Conservation (phyloP, 2,797 vertebrate genomes). For the Sparus aurata region DNA sequence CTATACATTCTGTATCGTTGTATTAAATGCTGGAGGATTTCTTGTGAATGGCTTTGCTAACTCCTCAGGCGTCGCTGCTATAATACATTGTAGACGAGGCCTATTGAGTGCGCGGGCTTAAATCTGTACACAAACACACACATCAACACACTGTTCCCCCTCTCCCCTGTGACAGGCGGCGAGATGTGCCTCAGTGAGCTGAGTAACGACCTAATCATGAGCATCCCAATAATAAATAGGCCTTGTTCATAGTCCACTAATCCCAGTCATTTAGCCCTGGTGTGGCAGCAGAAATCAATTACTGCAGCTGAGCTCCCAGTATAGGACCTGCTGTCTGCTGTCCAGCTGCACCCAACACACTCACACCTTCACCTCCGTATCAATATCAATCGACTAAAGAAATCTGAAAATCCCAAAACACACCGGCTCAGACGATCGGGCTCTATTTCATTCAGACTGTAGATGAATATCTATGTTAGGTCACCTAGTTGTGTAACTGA, state of each 20-base stretch:
- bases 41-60: constrained; percentile 33
- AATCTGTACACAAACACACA: constrained; percentile 49
- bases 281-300: constrained; percentile 78
- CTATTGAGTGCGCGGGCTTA: constrained; percentile 48
- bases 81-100: constrained; percentile 35
- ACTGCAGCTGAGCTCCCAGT: constrained; percentile 67
- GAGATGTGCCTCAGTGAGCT: constrained; percentile 72
- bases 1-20: constrained; percentile 27
- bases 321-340: constrained; percentile 30
- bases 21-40: constrained; percentile 42
- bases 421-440: background rate
- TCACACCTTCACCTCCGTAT: constrained; percentile 17
- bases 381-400: background rate
- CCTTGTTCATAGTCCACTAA: constrained; percentile 80
- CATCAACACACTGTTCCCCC: constrained; percentile 3
- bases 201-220: constrained; percentile 81
- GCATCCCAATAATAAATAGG: constrained; percentile 79
- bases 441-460: too few species aligned
- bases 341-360: constrained; percentile 42
- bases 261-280: constrained; percentile 70
- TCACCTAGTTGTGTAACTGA: too few species aligned
- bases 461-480: too few species aligned
- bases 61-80: constrained; percentile 21
- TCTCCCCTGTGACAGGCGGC: constrained; percentile 53
- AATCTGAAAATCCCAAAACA: background rate